Percentiles rank a stretch among this genome's conserved stretches.
These are phyloP conservation scores for Epinotia brunnichana DNA, from an alignment of 2,888 invertebrate species.

Conservation along the genomic window DNA sequence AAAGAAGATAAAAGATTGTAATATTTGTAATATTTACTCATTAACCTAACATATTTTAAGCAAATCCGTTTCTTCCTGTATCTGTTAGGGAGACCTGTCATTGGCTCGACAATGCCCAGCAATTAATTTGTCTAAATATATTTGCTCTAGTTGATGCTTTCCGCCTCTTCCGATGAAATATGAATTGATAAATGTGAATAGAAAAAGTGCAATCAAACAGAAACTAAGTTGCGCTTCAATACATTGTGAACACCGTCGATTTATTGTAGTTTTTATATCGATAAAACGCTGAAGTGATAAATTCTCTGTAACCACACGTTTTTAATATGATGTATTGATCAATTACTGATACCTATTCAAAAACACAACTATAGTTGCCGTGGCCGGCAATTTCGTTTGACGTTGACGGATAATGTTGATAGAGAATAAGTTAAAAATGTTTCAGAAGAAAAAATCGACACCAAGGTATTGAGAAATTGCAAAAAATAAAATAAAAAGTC, in stretches of 20 bases:
- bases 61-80: no score
- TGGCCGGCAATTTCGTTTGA: conserved; percentile 22
- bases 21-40: no score
- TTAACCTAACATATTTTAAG: no score
- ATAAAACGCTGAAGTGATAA: conserved; percentile 26
- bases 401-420: conserved; percentile 23
- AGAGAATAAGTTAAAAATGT: not conserved
- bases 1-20: no score
- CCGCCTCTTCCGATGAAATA: conserved; percentile 2
- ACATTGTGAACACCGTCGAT: conserved; percentile 7
- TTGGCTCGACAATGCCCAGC: not conserved
- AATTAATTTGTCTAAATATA: conserved; percentile 19
- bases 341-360: not conserved
- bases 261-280: conserved; percentile 25
- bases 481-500: not conserved
- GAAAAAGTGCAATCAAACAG: conserved; percentile 2
- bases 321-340: conserved; percentile 22
- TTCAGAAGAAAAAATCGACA: not conserved
- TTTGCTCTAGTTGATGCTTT: not conserved
- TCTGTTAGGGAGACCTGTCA: no score
- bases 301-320: conserved; percentile 28
- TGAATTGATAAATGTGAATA: conserved; percentile 9
- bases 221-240: conserved; percentile 7
- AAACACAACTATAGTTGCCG: conserved; percentile 3
- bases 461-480: not conserved